Conservation (phyloP, 2,888 invertebrate species). For the Leptinotarsa tumamoca region DNA sequence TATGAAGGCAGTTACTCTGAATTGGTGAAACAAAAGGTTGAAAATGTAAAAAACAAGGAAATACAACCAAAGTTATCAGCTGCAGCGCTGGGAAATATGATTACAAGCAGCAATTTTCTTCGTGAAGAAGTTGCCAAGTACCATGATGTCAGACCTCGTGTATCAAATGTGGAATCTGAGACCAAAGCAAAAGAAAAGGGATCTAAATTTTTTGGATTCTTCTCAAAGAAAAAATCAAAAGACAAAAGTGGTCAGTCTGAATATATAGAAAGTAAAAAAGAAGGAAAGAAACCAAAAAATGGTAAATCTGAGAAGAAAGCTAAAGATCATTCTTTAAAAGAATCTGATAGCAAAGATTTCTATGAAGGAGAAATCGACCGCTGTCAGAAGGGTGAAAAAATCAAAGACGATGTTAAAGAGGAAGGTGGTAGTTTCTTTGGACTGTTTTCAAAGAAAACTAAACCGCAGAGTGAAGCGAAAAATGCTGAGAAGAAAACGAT, state of each 20-base stretch:
- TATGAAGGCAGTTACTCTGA: slow-evolving; percentile 38
- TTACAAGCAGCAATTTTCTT: slow-evolving; percentile 53
- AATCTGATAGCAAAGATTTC: slow-evolving; percentile 55
- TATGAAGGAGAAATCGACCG: slow-evolving; percentile 54
- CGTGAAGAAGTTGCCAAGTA: slow-evolving; percentile 52
- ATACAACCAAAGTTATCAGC: slow-evolving; percentile 42
- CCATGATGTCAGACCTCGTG: slow-evolving; percentile 46
- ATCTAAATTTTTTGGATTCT: slow-evolving; percentile 53
- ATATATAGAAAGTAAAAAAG: slow-evolving; percentile 37
- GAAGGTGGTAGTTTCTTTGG: slow-evolving; percentile 54
- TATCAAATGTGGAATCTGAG: slow-evolving; percentile 24
- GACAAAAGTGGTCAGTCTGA: slow-evolving; percentile 46
- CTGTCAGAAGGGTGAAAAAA: slow-evolving; percentile 52
- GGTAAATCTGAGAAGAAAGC: slow-evolving; percentile 17
- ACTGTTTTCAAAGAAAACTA: slow-evolving; percentile 55
- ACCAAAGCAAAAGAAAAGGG: slow-evolving; percentile 34
- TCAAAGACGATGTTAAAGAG: slow-evolving; percentile 36
- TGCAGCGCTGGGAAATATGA: slow-evolving; percentile 44
- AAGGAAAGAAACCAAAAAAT: slow-evolving; percentile 41
- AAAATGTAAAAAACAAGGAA: slow-evolving; percentile 30
- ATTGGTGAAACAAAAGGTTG: slow-evolving; percentile 21
- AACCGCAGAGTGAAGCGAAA: slow-evolving; percentile 49
- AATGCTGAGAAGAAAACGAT: slow-evolving; percentile 23
- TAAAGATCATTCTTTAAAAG: slow-evolving; percentile 20
- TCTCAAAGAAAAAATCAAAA: slow-evolving; percentile 55